A percentile compares a stretch with the other conserved stretches of the same genome.
Conservation (phyloP, 2,888 invertebrate genomes). For the Melanostoma scalare region DNA sequence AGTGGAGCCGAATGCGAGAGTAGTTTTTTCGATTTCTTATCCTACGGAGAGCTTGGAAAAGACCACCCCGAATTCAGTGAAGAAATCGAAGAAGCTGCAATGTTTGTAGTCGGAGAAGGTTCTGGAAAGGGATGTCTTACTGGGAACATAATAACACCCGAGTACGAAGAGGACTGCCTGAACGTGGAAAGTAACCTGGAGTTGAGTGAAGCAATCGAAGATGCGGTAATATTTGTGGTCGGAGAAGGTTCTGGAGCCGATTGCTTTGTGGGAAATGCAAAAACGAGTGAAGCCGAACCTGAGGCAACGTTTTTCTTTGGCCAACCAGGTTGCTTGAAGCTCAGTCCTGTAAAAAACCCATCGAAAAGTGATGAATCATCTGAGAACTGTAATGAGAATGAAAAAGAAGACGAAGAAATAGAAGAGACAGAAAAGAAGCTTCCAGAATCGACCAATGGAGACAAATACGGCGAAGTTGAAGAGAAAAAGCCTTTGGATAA, state of each 20-base stretch:
- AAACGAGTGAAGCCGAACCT: slow-evolving; percentile 76
- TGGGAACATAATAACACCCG: slow-evolving; percentile 84
- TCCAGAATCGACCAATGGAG: slow-evolving; percentile 60
- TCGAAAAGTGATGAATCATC: slow-evolving; percentile 73
- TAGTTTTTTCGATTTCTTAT: slow-evolving; percentile 10
- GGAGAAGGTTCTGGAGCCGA: slow-evolving; percentile 89
- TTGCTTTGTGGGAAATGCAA: slow-evolving; percentile 88
- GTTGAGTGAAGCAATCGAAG: slow-evolving; percentile 88
- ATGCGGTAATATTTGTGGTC: slow-evolving; percentile 85
- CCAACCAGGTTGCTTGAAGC: slow-evolving; percentile 81
- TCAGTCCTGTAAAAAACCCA: slow-evolving; percentile 79
- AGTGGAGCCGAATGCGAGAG: slow-evolving; percentile 86
- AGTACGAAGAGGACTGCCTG: slow-evolving; percentile 69
- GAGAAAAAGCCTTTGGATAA: background rate
- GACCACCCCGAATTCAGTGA: slow-evolving; percentile 84
- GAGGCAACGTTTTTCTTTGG: slow-evolving; percentile 82
- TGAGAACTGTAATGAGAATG: slow-evolving; percentile 24
- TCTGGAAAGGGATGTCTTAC: slow-evolving; percentile 88
- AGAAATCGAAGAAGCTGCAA: slow-evolving; percentile 88
- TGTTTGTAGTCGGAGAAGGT: slow-evolving; percentile 87
- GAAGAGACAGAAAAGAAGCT: slow-evolving; percentile 12
- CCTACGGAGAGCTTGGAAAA: slow-evolving; percentile 13
- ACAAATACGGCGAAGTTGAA: slow-evolving; percentile 20
- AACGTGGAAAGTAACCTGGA: too few species aligned
- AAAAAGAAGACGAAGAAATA: slow-evolving; percentile 18